Evolutionary conservation across 2,113 vertebrate genomes (phyloP).

Genomic region (Cheilinus undulatus): DNA sequence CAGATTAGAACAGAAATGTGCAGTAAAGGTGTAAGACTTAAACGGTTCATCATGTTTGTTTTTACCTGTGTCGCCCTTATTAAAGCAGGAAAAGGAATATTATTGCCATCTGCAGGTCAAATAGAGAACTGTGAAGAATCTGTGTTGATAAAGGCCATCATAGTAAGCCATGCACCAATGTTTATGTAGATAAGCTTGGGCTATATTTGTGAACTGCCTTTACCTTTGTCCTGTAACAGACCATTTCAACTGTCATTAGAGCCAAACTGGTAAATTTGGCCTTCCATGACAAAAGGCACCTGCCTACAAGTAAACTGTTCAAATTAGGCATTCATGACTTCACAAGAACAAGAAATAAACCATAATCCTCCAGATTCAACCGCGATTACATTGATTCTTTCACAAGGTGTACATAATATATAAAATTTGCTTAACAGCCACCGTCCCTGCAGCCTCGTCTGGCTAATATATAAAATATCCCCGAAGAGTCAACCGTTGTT

Average conservation of each 20-base stretch:
- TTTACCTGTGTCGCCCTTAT: neutral
- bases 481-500: slow-evolving; percentile 75
- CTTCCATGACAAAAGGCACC: slow-evolving; percentile 45
- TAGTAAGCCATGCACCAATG: neutral
- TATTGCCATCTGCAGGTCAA: slow-evolving; percentile 69
- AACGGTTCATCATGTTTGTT: slow-evolving; percentile 5
- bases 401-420: slow-evolving; percentile 50
- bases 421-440: slow-evolving; percentile 85
- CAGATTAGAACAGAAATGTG: neutral
- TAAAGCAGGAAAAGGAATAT: slow-evolving; percentile 32
- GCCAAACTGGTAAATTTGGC: slow-evolving; percentile 16
- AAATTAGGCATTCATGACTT: slow-evolving; percentile 11
- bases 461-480: slow-evolving; percentile 64
- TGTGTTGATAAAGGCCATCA: neutral
- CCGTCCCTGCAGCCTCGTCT: slow-evolving; percentile 15
- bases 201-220: slow-evolving; percentile 29
- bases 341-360: slow-evolving; percentile 55
- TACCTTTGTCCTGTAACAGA: neutral
- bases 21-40: neutral
- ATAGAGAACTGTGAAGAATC: slow-evolving; percentile 36
- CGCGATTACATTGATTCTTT: slow-evolving; percentile 50
- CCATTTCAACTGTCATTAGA: slow-evolving; percentile 30
- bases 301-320: slow-evolving; percentile 52
- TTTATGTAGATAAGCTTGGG: neutral
- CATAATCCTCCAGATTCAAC: slow-evolving; percentile 23